phyloP scores from a whole-genome alignment of 2,113 vertebrate species.

The Sorex araneus region DNA sequence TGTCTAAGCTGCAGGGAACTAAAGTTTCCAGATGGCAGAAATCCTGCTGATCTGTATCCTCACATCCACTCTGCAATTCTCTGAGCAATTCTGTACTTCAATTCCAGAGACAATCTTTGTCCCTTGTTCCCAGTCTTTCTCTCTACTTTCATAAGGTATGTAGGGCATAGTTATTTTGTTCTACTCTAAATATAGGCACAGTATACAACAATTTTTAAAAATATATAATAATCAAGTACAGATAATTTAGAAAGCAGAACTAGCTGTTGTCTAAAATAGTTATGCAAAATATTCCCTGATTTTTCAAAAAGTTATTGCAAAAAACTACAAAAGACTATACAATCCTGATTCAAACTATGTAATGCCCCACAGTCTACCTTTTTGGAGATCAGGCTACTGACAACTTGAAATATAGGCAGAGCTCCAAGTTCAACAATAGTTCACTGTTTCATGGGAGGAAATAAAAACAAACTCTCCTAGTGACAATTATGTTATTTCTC shows the following conservation, averaged over 20 bases:
- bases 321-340: not conserved
- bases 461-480: not conserved
- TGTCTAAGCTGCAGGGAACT: slow-evolving; percentile 70
- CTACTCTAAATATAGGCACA: not conserved
- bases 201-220: not conserved
- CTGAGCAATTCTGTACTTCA: not conserved
- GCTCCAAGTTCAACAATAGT: not conserved
- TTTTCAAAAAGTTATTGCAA: not conserved
- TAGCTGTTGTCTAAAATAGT: not conserved
- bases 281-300: not conserved
- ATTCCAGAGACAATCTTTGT: not conserved
- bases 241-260: not conserved
- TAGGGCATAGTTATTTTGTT: not conserved
- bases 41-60: slow-evolving; percentile 50
- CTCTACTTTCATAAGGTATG: not conserved
- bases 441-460: not conserved
- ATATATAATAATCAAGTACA: not conserved
- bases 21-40: slow-evolving; percentile 75
- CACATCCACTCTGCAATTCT: slow-evolving; percentile 15
- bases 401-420: not conserved
- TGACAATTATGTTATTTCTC: not conserved
- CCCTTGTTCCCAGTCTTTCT: not conserved
- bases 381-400: not conserved
- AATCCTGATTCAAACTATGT: not conserved
- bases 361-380: not conserved